Percentiles rank a stretch among this genome's conserved stretches.
phyloP scores from a whole-genome alignment of 2,113 vertebrate genomes.

The Nettapus auritus region DNA sequence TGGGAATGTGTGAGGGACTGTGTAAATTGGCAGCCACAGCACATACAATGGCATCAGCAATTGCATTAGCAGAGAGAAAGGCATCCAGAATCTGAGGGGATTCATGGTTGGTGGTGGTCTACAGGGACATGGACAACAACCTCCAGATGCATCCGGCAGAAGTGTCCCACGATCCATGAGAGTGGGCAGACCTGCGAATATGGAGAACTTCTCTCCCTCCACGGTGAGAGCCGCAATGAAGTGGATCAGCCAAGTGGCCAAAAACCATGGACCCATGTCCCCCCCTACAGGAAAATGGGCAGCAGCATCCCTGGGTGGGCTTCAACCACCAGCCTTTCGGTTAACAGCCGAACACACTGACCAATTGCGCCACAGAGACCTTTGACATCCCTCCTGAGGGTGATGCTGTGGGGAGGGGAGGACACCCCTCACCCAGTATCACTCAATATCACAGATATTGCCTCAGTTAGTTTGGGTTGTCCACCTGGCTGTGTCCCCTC shows the following conservation, averaged over 20 bases:
- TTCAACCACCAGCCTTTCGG: conserved; percentile 68
- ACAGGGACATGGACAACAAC: not conserved
- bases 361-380: not conserved
- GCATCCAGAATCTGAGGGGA: not conserved
- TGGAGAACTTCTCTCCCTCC: too few species aligned
- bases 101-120: not conserved
- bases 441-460: not conserved
- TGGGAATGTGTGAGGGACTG: not conserved
- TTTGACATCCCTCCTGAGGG: rapidly evolving
- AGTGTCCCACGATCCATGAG: too few species aligned
- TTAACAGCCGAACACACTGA: conserved; percentile 62
- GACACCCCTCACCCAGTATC: too few species aligned
- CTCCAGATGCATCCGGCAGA: not conserved
- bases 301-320: conserved; percentile 14
- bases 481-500: not conserved
- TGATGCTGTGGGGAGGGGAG: not conserved
- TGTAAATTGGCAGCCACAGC: not conserved
- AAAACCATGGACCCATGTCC: too few species aligned
- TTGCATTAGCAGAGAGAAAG: rapidly evolving
- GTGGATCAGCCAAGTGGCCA: too few species aligned
- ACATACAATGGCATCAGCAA: not conserved
- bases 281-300: not conserved
- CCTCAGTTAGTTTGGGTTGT: not conserved
- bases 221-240: too few species aligned
- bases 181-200: too few species aligned